Evolutionary conservation across 2,797 vertebrate species (phyloP).

Genomic region (Momotus momota): DNA sequence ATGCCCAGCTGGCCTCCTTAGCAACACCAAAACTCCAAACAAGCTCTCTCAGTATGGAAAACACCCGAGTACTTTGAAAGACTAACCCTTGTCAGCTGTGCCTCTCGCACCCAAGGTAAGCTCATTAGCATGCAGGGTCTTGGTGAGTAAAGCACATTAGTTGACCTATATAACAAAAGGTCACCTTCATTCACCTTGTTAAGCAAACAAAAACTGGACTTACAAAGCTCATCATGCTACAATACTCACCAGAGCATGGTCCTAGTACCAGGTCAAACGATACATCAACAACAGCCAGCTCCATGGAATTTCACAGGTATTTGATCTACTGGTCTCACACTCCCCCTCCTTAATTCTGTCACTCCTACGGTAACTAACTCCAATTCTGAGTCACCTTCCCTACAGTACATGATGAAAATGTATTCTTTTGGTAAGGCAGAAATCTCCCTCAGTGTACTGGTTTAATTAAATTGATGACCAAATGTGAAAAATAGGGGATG

Average conservation of each 20-base stretch:
- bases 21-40: neutral
- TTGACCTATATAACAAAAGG: neutral
- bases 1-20: neutral
- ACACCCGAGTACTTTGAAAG: neutral
- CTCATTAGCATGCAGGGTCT: neutral
- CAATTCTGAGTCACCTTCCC: neutral
- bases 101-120: neutral
- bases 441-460: neutral
- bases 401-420: neutral
- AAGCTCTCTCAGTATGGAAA: neutral
- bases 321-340: neutral
- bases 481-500: neutral
- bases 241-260: neutral
- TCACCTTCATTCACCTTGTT: neutral
- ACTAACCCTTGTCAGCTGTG: neutral
- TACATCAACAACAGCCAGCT: accelerated
- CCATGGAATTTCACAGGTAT: neutral
- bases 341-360: neutral
- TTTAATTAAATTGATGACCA: neutral
- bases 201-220: neutral
- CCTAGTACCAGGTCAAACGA: neutral
- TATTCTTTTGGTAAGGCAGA: neutral
- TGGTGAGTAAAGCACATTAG: neutral
- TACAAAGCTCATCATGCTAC: neutral
- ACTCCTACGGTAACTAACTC: neutral